A percentile compares a stretch with the other conserved stretches of the same genome.
Conservation (phyloP, 2,888 invertebrate genomes). For the Microplitis deprimator region DNA sequence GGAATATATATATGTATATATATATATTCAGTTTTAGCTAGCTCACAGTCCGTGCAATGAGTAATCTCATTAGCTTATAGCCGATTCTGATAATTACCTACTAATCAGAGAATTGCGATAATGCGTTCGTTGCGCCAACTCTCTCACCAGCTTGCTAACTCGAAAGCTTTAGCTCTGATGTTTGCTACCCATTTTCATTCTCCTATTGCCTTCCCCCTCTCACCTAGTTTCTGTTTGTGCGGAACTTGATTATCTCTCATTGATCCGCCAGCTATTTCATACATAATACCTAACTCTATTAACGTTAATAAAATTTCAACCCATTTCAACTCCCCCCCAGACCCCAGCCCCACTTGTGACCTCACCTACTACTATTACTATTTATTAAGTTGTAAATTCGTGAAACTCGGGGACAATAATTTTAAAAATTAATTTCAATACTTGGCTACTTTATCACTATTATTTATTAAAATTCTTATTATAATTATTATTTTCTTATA, state of each 20-base stretch:
- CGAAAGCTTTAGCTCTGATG: slow-evolving; percentile 37
- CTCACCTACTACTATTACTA: no score
- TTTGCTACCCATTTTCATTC: slow-evolving; percentile 11
- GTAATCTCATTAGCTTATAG: slow-evolving; percentile 66
- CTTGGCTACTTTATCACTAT: no score
- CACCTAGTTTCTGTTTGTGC: slow-evolving; percentile 48
- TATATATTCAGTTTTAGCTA: not conserved
- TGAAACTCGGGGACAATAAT: no score
- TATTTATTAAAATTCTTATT: not conserved
- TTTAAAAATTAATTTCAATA: no score
- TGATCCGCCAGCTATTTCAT: slow-evolving; percentile 46
- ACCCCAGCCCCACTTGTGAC: not conserved
- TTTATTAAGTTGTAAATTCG: no score
- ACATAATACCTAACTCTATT: not conserved
- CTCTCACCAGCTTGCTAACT: not conserved
- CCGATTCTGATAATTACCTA: slow-evolving; percentile 65
- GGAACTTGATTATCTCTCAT: slow-evolving; percentile 62
- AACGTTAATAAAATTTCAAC: not conserved
- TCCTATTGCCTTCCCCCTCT: slow-evolving; percentile 5
- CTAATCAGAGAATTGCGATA: slow-evolving; percentile 68
- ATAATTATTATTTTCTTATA: not conserved
- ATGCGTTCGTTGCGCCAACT: slow-evolving; percentile 53
- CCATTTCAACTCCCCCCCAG: not conserved
- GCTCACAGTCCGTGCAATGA: slow-evolving; percentile 51
- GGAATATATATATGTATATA: slow-evolving; percentile 51